Percentiles rank a stretch among this genome's conserved stretches.
phyloP scores from a whole-genome alignment of 2,797 vertebrate genomes.

The Myotis vivesi region DNA sequence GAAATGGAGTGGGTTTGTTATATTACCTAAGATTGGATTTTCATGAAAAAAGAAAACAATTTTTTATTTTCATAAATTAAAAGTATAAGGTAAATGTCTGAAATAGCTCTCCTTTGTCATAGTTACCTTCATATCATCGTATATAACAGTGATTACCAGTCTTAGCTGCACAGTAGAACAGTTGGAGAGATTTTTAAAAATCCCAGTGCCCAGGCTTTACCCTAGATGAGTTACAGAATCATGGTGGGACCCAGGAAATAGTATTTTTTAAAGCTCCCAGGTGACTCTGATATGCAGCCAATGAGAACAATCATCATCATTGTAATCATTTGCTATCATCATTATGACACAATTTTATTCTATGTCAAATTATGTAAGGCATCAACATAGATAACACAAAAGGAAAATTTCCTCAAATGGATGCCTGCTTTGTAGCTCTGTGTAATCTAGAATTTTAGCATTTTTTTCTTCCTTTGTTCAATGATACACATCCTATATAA shows the following conservation, averaged over 20 bases:
- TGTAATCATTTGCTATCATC: background rate
- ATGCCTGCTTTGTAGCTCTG: background rate
- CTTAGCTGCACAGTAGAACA: background rate
- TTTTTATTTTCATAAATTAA: slow-evolving; percentile 5
- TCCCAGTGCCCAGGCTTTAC: background rate
- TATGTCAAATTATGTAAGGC: background rate
- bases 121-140: background rate
- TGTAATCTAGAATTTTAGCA: background rate
- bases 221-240: background rate
- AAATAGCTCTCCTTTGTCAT: background rate
- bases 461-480: background rate
- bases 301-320: background rate
- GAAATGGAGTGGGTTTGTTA: background rate
- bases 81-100: background rate
- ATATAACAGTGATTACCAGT: background rate
- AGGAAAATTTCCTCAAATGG: background rate
- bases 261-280: background rate
- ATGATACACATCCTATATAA: background rate
- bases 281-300: background rate
- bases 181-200: background rate
- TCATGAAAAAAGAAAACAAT: background rate
- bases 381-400: background rate
- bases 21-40: background rate
- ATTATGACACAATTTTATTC: background rate
- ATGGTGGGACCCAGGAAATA: background rate